phyloP scores from a whole-genome alignment of 1,140 invertebrate genomes.

The Antheraea mylitta region DNA sequence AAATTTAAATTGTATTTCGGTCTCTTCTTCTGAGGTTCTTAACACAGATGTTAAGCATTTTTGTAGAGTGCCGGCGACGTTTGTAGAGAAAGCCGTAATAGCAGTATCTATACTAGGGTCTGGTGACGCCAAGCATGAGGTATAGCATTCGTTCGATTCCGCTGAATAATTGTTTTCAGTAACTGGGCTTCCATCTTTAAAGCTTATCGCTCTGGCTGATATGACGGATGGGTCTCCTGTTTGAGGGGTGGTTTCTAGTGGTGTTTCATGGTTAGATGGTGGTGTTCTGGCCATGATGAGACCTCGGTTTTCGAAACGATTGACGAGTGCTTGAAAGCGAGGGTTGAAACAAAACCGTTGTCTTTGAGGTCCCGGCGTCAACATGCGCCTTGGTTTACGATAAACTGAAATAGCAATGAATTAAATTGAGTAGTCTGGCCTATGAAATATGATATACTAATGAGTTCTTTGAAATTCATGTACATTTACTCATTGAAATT shows the following conservation, averaged over 20 bases:
- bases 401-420: constrained; percentile 47
- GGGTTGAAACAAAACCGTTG: constrained; percentile 53
- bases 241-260: constrained; percentile 56
- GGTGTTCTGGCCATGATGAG: constrained; percentile 50
- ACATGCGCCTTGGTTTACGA: constrained; percentile 66
- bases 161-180: constrained; percentile 42
- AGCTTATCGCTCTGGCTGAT: constrained; percentile 68
- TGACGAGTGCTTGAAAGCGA: constrained; percentile 73
- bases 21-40: constrained; percentile 58
- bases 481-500: too few relatives aligned
- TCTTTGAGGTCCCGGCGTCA: constrained; percentile 68
- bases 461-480: too few relatives aligned
- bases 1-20: constrained; percentile 77
- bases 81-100: constrained; percentile 52
- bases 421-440: not conserved
- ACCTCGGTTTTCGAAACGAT: constrained; percentile 66
- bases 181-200: constrained; percentile 67
- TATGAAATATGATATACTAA: too few relatives aligned
- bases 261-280: constrained; percentile 36
- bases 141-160: constrained; percentile 64
- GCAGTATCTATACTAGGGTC: constrained; percentile 43
- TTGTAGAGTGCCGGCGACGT: constrained; percentile 69
- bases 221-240: constrained; percentile 52
- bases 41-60: constrained; percentile 62
- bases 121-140: constrained; percentile 51